Conservation (phyloP, 2,888 invertebrate species). For the Eupithecia inturbata region DNA sequence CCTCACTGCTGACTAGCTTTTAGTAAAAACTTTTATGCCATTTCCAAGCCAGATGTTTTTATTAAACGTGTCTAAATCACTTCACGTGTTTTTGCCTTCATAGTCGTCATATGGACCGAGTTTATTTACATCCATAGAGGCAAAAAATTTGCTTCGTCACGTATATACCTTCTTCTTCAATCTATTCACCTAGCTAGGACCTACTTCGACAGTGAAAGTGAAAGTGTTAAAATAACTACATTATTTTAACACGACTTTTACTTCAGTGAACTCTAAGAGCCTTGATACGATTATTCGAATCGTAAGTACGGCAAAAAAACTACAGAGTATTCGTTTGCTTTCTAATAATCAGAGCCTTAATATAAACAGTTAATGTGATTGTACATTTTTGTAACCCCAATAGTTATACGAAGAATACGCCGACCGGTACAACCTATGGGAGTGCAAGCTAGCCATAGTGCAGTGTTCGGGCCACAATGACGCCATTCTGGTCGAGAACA, state of each 20-base stretch:
- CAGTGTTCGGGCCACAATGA: slow-evolving; percentile 98
- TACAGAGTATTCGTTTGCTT: background rate
- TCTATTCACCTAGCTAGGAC: background rate
- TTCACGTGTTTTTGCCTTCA: background rate
- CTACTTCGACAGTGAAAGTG: background rate
- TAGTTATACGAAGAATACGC: slow-evolving; percentile 96
- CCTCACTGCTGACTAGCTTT: background rate
- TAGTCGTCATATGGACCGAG: background rate
- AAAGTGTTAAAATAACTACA: no score
- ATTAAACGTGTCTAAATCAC: background rate
- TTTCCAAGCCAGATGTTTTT: background rate
- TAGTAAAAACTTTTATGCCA: no score
- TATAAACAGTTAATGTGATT: background rate
- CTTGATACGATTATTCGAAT: background rate
- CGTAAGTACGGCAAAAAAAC: background rate
- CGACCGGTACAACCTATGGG: slow-evolving; percentile 94
- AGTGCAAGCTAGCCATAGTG: slow-evolving; percentile 97
- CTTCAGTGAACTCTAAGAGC: background rate
- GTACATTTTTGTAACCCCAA: slow-evolving; percentile 6
- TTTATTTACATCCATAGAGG: background rate
- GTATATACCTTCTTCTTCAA: no score
- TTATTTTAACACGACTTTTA: background rate
- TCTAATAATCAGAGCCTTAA: background rate
- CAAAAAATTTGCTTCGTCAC: no score
- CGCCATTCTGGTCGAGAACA: slow-evolving; percentile 92